Evolutionary conservation across 2,888 invertebrate species (phyloP).

Genomic region (Sarcophaga carnaria): DNA sequence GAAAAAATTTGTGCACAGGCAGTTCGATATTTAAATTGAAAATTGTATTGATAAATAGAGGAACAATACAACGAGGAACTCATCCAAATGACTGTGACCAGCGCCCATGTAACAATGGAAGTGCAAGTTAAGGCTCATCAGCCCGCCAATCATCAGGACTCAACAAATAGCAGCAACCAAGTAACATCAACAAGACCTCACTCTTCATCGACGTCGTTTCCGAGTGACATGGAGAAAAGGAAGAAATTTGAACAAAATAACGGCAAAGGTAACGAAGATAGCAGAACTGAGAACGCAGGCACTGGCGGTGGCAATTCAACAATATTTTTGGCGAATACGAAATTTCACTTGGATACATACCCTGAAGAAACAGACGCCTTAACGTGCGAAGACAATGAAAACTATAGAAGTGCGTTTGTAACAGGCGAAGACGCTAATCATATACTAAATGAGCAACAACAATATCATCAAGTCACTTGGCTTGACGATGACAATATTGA

Average conservation of each 20-base stretch:
- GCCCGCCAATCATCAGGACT: slow-evolving; percentile 73
- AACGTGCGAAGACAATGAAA: slow-evolving; percentile 69
- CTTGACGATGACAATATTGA: slow-evolving; percentile 88
- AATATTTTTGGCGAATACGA: slow-evolving; percentile 76
- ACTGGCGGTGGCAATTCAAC: slow-evolving; percentile 76
- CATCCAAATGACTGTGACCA: slow-evolving; percentile 79
- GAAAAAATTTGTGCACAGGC: slow-evolving; percentile 31
- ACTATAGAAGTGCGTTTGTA: slow-evolving; percentile 57
- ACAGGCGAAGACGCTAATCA: slow-evolving; percentile 57
- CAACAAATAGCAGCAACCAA: slow-evolving; percentile 55
- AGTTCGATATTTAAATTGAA: slow-evolving; percentile 23
- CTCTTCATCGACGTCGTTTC: slow-evolving; percentile 31
- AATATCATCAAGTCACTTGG: slow-evolving; percentile 85
- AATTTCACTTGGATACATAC: slow-evolving; percentile 76
- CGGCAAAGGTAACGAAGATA: slow-evolving; percentile 38
- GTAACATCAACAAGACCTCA: slow-evolving; percentile 60
- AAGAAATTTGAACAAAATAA: slow-evolving; percentile 46
- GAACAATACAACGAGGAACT: slow-evolving; percentile 31
- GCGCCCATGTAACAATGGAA: slow-evolving; percentile 78
- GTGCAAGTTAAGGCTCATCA: slow-evolving; percentile 78
- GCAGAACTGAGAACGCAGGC: slow-evolving; percentile 68
- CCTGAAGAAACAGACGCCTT: slow-evolving; percentile 75
- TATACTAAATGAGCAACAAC: slow-evolving; percentile 53
- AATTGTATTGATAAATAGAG: slow-evolving; percentile 11
- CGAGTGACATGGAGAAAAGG: slow-evolving; percentile 53